A percentile compares a stretch with the other conserved stretches of the same genome.
phyloP scores from a whole-genome alignment of 2,113 vertebrate genomes.

The Myxocyprinus asiaticus region DNA sequence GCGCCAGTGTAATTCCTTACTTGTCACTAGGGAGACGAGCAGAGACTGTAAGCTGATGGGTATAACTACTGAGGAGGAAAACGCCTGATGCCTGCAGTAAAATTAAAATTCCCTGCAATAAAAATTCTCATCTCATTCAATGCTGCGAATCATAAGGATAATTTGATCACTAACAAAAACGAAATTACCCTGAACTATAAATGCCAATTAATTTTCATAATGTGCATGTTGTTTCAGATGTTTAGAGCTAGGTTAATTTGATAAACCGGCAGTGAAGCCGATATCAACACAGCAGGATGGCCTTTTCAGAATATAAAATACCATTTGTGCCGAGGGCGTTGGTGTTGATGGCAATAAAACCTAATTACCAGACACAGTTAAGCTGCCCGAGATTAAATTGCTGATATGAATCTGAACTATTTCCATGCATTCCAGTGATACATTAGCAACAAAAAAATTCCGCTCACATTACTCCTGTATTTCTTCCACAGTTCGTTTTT shows the following conservation, averaged over 20 bases:
- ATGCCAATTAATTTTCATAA: background rate
- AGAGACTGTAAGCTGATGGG: background rate
- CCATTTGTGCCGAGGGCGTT: background rate
- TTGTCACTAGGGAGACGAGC: constrained; percentile 18
- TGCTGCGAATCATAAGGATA: background rate
- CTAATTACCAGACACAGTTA: background rate
- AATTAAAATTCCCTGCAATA: background rate
- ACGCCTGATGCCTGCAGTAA: background rate
- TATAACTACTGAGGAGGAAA: constrained; percentile 1
- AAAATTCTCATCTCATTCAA: background rate
- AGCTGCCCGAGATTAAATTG: background rate
- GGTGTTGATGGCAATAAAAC: background rate
- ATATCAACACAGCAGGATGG: background rate
- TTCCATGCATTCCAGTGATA: background rate
- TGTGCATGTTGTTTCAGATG: background rate
- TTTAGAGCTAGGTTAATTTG: constrained; percentile 3
- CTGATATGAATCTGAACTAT: background rate
- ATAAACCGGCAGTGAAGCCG: background rate
- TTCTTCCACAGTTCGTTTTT: background rate
- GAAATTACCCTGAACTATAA: background rate
- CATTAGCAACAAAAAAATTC: background rate
- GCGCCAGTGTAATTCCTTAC: background rate
- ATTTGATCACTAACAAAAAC: background rate
- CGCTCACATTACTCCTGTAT: background rate
- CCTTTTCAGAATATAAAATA: background rate